Evolutionary conservation across 2,888 invertebrate genomes (phyloP), one percentile per base, ranked within the genome.

Genomic region (Hedya salicella): DNA sequence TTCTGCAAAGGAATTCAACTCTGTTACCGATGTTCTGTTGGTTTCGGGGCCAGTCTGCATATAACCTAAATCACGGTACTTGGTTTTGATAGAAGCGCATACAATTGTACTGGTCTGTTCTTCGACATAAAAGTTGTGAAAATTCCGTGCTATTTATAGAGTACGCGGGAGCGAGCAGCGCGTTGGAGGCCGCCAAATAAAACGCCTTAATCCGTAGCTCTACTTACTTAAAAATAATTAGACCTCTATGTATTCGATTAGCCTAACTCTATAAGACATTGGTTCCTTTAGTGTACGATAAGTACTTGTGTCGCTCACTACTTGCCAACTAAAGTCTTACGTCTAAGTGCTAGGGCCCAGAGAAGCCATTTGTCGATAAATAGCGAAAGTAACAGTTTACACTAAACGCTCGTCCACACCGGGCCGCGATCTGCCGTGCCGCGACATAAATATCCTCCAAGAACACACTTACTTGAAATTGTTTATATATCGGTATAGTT

Each of bases 291-390:
- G 79, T 78, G 81, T 79, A 75, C 73, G 75, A 75, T 75, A 79
- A 73, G 69, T 71, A 71, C 60, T 67, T 56, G 63, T 66, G 70
- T 60, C 66, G 62, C 69, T 75, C 77, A 68, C 87, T 88, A 86
- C 82, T 78, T 71, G 88, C 87, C 82, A 87, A 82, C 79, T 84
- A 80, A 79, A 80, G 74, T 77, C 87, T 87, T 89, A 89, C 60
- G 72, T 70, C 83, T 67, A 76, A 74, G 84, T 87, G 85, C 85
- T 88, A 78, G 68, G 85, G 83, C 86, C 80, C 75, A 50, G 71
- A 74, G 79, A 82, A 85, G 87, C 86, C 85, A n/a, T n/a, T 73
- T 59, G 70, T 80, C 81, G 70, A 80, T 73, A 76, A 53, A 59
- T 56, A 32, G 62, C 46, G 32, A 62, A 62, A 54, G 54, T 30